A percentile compares a stretch with the other conserved stretches of the same genome.
These are phyloP conservation scores for Spilogale gracilis DNA, from an alignment of 2,113 vertebrate species.

Conservation along the genomic window DNA sequence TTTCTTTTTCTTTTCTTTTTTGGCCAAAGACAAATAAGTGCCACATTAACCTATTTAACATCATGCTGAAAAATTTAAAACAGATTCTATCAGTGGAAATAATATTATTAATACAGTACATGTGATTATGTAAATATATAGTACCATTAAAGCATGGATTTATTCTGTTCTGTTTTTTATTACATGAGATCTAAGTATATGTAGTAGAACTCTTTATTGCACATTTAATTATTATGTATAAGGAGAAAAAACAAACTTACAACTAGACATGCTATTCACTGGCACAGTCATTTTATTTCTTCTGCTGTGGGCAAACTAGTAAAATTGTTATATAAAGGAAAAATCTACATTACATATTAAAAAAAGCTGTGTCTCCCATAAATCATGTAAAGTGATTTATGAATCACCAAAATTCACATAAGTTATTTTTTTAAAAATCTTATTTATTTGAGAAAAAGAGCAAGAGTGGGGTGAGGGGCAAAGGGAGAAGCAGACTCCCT, in stretches of 20 bases:
- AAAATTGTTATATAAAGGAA: background rate
- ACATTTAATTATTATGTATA: slow-evolving; percentile 40
- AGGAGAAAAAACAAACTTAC: slow-evolving; percentile 20
- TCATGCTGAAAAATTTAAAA: slow-evolving; percentile 24
- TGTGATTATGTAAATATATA: slow-evolving; percentile 45
- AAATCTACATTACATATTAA: background rate
- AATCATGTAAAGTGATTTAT: slow-evolving; percentile 22
- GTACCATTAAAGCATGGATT: background rate
- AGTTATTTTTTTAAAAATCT: background rate
- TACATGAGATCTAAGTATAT: background rate
- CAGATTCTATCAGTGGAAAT: slow-evolving; percentile 24
- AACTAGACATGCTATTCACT: background rate
- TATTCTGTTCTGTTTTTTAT: slow-evolving; percentile 39
- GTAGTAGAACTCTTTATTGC: background rate
- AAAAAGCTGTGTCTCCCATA: background rate
- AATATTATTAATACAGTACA: slow-evolving; percentile 48
- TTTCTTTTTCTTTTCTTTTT: background rate
- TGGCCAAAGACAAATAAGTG: background rate
- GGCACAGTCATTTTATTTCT: slow-evolving; percentile 34
- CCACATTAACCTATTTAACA: background rate
- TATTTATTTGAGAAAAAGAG: too few species aligned
- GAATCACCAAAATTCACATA: background rate
- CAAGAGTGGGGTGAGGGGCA: too few species aligned
- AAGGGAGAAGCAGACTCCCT: too few species aligned
- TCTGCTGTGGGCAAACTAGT: background rate